These are phyloP conservation scores for Rallus limicola DNA, from an alignment of 2,113 vertebrate species.

Conservation along the genomic window DNA sequence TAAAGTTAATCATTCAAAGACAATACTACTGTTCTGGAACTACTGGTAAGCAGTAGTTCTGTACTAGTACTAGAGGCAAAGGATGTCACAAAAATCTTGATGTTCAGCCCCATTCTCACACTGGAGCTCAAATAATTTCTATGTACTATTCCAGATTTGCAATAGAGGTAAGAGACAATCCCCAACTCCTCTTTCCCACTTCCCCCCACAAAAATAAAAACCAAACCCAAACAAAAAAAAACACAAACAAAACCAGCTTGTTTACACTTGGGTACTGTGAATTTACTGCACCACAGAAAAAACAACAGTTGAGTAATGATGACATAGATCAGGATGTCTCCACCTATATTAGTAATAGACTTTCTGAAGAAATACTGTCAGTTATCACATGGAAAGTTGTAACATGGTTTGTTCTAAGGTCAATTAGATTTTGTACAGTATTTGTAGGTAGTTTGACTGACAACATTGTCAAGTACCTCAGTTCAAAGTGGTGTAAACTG, in stretches of 20 bases:
- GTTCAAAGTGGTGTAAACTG: not conserved
- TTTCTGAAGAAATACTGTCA: not conserved
- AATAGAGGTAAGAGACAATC: too few species aligned
- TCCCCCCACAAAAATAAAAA: too few species aligned
- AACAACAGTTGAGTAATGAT: fast-evolving
- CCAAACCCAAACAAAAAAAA: not conserved
- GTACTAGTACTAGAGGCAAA: not conserved
- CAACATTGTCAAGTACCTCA: not conserved
- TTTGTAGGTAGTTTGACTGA: not conserved
- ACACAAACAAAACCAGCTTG: too few species aligned
- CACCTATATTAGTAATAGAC: not conserved
- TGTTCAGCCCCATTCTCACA: not conserved
- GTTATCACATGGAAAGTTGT: not conserved
- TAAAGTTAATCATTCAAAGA: not conserved
- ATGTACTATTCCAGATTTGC: not conserved
- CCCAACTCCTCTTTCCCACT: too few species aligned
- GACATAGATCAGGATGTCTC: not conserved
- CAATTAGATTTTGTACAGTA: not conserved
- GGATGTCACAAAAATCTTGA: not conserved
- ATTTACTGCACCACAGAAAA: not conserved
- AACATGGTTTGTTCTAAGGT: not conserved
- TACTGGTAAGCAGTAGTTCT: not conserved
- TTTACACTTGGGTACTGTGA: not conserved
- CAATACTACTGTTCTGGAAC: not conserved
- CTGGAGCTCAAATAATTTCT: not conserved